phyloP scores from a whole-genome alignment of 2,797 vertebrate species.

The Phalloptychus januarius region DNA sequence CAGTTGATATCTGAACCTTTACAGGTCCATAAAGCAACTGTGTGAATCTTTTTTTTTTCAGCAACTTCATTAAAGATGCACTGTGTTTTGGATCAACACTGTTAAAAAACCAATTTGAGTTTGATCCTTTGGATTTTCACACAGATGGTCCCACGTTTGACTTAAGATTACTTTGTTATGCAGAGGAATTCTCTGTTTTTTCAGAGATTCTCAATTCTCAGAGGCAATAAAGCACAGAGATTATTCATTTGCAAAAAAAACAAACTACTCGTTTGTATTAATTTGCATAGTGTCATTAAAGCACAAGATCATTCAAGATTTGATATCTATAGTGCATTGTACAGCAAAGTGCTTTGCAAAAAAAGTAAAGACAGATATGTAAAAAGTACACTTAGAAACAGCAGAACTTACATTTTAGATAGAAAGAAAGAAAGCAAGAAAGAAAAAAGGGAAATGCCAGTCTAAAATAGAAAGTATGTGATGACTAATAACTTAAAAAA shows the following conservation, averaged over 20 bases:
- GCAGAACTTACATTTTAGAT: background rate
- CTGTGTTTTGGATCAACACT: background rate
- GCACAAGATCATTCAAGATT: background rate
- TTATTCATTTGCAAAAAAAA: background rate
- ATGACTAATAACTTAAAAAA: background rate
- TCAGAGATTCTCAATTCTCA: conserved; percentile 1
- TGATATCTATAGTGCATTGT: background rate
- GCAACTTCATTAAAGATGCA: background rate
- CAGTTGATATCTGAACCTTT: background rate
- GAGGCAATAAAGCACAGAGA: background rate
- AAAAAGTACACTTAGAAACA: background rate
- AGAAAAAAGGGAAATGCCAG: background rate
- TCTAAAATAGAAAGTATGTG: background rate
- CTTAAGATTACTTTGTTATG: background rate
- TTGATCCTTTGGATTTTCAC: background rate
- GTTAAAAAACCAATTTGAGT: background rate
- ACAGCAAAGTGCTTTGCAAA: background rate
- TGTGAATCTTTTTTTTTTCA: background rate
- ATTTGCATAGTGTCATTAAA: background rate
- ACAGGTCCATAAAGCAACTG: background rate
- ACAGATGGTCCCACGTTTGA: background rate
- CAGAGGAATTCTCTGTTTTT: conserved; percentile 1
- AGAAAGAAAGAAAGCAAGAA: background rate
- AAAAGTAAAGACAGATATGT: background rate
- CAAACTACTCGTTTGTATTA: background rate